These are phyloP conservation scores for Oceanodroma leucorhoa DNA, from an alignment of 2,797 vertebrate genomes.

Conservation along the genomic window DNA sequence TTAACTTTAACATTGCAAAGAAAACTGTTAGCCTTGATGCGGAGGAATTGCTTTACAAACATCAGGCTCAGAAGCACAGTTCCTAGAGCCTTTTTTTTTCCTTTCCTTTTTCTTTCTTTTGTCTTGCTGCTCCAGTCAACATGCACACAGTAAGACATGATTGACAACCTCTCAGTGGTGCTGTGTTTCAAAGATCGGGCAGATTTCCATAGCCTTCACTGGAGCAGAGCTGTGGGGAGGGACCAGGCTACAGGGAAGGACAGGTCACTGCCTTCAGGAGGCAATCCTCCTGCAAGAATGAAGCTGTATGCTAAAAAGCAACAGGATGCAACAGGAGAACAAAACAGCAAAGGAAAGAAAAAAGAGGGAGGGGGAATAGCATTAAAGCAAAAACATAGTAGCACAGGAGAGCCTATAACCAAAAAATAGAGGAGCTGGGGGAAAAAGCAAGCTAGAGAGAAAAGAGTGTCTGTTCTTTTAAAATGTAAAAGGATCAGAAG, in stretches of 20 bases:
- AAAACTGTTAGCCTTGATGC: not conserved
- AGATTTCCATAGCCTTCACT: not conserved
- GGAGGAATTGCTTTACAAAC: not conserved
- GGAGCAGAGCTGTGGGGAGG: not conserved
- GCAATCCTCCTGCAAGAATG: not conserved
- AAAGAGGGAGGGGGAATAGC: not conserved
- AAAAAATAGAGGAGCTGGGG: not conserved
- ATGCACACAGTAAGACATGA: not conserved
- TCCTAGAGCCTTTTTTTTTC: not conserved
- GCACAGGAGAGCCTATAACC: not conserved
- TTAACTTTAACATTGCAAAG: not conserved
- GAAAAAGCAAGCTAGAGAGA: not conserved
- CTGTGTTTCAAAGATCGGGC: not conserved
- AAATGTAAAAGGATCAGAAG: not conserved
- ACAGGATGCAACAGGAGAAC: not conserved
- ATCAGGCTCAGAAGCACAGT: not conserved
- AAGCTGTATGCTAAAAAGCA: not conserved
- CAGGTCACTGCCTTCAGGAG: not conserved
- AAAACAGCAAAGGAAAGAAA: slow-evolving; percentile 31
- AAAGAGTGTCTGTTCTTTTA: not conserved
- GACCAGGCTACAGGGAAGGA: not conserved
- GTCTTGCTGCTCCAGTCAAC: not conserved
- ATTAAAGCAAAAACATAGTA: not conserved
- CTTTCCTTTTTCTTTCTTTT: not conserved
- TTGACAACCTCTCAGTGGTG: not conserved